Base-by-base conservation (phyloP, 1,140 invertebrate genomes). In the Drosophila burlai region DNA sequence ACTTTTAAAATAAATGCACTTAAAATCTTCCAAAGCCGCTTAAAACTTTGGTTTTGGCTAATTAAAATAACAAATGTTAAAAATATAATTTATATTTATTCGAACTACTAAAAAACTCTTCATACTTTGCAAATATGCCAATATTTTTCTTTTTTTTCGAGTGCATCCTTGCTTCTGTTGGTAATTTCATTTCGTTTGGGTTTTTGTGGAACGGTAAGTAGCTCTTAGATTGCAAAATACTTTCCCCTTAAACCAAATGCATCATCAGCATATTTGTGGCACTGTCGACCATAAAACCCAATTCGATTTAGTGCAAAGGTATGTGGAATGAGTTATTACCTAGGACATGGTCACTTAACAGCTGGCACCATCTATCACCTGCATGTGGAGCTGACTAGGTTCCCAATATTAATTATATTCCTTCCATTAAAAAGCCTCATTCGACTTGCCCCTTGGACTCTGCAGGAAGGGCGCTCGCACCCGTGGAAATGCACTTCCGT, bases 181-280 rank as follows among this genome's bases (percentile, higher is more conserved):
- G 7, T 13, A 31, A 36, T 67, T 67, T 29, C 69, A 50, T 72
- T 71, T 50, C 69, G 21, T 29, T 69, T 21, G 13, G 62, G 15
- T n/a, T 71, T 66, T 66, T 71, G 47, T 50, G 69, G 45, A n/a
- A 31, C 2, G 45, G 45, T 60, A 60, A 50, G 66, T 50, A 38
- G 21, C 21, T 60, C 31, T 21, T 29, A 60, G 31, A 43, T 50
- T 73, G 66, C 69, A 36, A 42, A 72, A 71, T 73, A 50, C 66
- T 24, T 29, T 24, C 11, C 52, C 36, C 43, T 15, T 21, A 49
- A 59, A 7, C 21, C 45, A 43, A 73, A 73, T 50, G 65, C 52
- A 59, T 60, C 45, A 72, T 73, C 69, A 61, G 69, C 54, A 73
- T 73, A 58, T 71, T 61, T 72, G 52, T 46, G 54, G 45, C 10